A percentile compares a stretch with the other conserved stretches of the same genome.
Conservation (phyloP, 2,888 invertebrate species). For the Oscheius sp. region DNA sequence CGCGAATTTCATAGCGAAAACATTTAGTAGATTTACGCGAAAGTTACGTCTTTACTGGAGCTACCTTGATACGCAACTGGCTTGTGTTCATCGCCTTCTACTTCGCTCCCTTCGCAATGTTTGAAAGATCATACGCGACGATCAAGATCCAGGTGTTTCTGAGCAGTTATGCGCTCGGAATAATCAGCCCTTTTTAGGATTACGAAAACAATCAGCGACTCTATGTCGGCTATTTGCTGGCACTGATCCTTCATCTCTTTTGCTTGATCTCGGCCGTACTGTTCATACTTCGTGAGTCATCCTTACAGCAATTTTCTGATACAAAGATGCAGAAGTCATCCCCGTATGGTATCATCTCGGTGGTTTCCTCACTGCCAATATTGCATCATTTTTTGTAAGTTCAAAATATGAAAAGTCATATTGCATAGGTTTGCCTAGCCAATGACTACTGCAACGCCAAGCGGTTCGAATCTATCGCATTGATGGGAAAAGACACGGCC, state of each 20-base stretch:
- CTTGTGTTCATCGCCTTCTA: conserved; percentile 49
- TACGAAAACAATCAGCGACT: conserved; percentile 48
- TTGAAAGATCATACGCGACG: conserved; percentile 47
- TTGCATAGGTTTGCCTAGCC: conserved; percentile 41
- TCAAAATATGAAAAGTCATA: background rate
- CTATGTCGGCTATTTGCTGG: conserved; percentile 46
- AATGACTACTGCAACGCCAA: conserved; percentile 48
- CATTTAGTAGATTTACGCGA: conserved; percentile 29
- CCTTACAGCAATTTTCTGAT: background rate
- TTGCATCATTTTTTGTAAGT: conserved; percentile 46
- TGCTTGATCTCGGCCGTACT: conserved; percentile 38
- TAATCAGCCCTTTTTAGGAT: conserved; percentile 33
- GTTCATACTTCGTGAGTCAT: conserved; percentile 44
- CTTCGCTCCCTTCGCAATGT: conserved; percentile 50
- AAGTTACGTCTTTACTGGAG: conserved; percentile 40
- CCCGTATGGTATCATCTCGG: conserved; percentile 43
- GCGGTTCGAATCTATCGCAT: conserved; percentile 33
- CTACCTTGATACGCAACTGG: conserved; percentile 43
- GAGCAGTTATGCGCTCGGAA: background rate
- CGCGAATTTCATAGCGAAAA: background rate
- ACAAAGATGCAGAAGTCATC: conserved; percentile 39
- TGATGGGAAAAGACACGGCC: conserved; percentile 30
- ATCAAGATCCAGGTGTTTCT: conserved; percentile 39
- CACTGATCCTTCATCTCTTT: conserved; percentile 42
- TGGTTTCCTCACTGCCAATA: conserved; percentile 41